A percentile compares a stretch with the other conserved stretches of the same genome.
Conservation (phyloP, 2,888 invertebrate species). For the Pseudococcus jackbeardsleyi region DNA sequence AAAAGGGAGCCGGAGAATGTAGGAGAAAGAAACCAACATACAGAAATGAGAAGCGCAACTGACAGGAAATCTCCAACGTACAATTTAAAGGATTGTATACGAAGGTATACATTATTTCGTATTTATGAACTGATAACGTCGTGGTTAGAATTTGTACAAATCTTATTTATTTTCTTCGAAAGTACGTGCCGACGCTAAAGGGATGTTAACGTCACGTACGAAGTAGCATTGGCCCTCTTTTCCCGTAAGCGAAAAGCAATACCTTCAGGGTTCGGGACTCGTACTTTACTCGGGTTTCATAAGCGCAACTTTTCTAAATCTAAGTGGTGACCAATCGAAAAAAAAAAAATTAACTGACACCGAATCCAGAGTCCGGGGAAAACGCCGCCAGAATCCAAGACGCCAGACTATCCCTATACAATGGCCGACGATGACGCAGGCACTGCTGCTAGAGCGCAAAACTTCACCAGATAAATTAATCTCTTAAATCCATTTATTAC, state of each 20-base stretch:
- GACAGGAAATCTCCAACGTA: conserved; percentile 65
- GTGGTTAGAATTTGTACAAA: conserved; percentile 65
- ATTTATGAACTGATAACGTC: conserved; percentile 65
- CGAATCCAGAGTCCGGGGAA: conserved; percentile 4
- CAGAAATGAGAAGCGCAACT: conserved; percentile 63
- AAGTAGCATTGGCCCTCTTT: conserved; percentile 43
- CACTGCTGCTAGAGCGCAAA: not conserved
- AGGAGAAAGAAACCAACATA: conserved; percentile 50
- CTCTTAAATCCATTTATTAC: conserved; percentile 33
- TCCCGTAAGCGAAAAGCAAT: conserved; percentile 30
- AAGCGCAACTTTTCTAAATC: conserved; percentile 40
- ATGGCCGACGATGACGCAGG: not conserved
- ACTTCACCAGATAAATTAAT: conserved; percentile 33
- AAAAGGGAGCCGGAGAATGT: not conserved
- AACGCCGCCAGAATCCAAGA: conserved; percentile 16
- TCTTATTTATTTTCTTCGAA: conserved; percentile 64
- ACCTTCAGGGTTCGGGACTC: conserved; percentile 27
- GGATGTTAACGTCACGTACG: conserved; percentile 64
- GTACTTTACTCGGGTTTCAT: conserved; percentile 4
- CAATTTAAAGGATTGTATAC: conserved; percentile 65
- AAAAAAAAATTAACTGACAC: conserved; percentile 46
- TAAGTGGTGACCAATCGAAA: conserved; percentile 43
- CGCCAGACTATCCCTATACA: conserved; percentile 15
- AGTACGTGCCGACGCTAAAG: conserved; percentile 64
- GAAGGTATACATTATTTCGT: conserved; percentile 65